These are phyloP conservation scores for Globodera ellingtonae DNA, from an alignment of 1,140 invertebrate species.

Conservation along the genomic window DNA sequence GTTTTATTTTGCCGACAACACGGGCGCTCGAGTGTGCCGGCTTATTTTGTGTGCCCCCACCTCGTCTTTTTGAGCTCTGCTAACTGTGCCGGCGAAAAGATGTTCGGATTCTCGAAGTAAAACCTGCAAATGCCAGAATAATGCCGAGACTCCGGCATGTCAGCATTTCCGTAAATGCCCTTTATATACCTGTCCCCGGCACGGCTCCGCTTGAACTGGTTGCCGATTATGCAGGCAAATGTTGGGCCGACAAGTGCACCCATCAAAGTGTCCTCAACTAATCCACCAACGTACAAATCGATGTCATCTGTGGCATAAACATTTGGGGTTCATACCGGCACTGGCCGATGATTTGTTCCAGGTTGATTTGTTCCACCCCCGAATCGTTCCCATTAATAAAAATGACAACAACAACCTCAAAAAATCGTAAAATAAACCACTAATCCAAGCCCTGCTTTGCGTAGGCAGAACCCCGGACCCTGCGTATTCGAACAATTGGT, in stretches of 20 bases:
- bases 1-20: no score
- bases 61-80: slow-evolving; percentile 70
- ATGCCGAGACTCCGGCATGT: no score
- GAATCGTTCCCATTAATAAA: no score
- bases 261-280: slow-evolving; percentile 71
- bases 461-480: no score
- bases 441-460: no score
- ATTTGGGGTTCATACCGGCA: background rate
- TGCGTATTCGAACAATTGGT: no score
- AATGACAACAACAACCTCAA: no score
- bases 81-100: slow-evolving; percentile 78
- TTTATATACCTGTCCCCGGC: slow-evolving; percentile 71
- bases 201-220: slow-evolving; percentile 78
- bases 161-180: background rate
- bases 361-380: no score
- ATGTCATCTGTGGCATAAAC: slow-evolving; percentile 75
- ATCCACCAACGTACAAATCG: slow-evolving; percentile 85
- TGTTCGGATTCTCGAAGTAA: slow-evolving; percentile 87
- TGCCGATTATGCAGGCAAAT: slow-evolving; percentile 92
- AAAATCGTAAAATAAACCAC: no score
- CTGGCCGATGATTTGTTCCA: no score
- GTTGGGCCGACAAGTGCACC: slow-evolving; percentile 71
- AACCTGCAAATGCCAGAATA: slow-evolving; percentile 68
- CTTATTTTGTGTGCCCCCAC: background rate
- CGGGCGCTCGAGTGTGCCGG: no score